Conservation (phyloP, 2,888 invertebrate genomes). For the Tipula confusa region DNA sequence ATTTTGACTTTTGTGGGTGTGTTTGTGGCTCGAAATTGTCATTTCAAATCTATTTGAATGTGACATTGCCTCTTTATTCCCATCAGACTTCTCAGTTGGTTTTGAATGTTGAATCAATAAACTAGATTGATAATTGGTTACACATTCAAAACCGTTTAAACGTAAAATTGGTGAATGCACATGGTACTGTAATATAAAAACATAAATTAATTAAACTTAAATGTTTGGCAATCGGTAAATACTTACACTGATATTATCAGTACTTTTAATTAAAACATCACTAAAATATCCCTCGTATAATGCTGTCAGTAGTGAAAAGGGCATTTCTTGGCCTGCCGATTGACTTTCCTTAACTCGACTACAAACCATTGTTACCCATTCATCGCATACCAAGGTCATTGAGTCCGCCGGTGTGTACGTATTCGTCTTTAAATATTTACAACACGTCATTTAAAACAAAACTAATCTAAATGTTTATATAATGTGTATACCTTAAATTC, state of each 20-base stretch:
- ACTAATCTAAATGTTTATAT: neutral
- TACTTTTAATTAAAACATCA: constrained; percentile 50
- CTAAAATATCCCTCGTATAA: constrained; percentile 63
- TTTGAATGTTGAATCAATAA: too few relatives aligned
- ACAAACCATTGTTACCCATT: constrained; percentile 60
- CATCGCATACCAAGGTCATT: constrained; percentile 57
- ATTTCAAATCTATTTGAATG: neutral
- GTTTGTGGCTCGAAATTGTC: neutral
- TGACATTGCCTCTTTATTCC: neutral
- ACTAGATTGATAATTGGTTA: constrained; percentile 51
- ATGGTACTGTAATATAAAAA: constrained; percentile 48
- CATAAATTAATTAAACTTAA: constrained; percentile 36
- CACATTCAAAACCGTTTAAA: constrained; percentile 54
- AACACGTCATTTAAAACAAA: neutral
- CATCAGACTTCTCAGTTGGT: neutral
- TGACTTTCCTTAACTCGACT: constrained; percentile 54
- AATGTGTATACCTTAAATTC: constrained; percentile 53
- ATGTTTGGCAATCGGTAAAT: neutral
- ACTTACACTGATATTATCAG: constrained; percentile 41
- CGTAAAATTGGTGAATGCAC: constrained; percentile 57
- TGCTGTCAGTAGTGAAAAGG: constrained; percentile 61
- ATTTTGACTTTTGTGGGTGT: neutral
- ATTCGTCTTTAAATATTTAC: constrained; percentile 48
- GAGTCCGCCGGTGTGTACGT: constrained; percentile 53
- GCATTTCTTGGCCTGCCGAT: constrained; percentile 51